Conservation (phyloP, 2,113 vertebrate species). For the Cryptotis parvus region DNA sequence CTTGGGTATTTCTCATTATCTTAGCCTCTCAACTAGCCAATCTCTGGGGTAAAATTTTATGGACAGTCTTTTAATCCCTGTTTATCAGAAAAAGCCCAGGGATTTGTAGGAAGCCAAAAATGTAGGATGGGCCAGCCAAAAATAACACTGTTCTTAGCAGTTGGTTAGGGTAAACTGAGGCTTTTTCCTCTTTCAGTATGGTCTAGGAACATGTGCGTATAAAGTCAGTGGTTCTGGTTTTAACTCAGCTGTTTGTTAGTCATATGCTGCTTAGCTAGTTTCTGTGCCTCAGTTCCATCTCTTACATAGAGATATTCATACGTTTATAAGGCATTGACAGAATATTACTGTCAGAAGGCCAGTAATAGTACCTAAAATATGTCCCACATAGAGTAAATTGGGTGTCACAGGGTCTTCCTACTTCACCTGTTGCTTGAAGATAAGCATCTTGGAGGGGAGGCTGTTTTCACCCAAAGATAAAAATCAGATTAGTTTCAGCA, state of each 20-base stretch:
- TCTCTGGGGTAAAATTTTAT: no score
- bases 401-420: background rate
- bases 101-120: no score
- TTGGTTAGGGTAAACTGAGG: no score
- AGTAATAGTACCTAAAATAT: background rate
- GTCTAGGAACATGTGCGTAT: background rate
- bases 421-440: background rate
- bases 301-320: background rate
- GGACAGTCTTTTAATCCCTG: no score
- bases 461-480: background rate
- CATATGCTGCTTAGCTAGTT: background rate
- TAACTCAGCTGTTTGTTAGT: background rate
- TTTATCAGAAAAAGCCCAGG: no score
- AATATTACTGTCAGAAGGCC: background rate
- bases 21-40: no score
- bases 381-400: background rate
- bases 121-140: no score
- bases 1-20: no score
- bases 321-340: conserved; percentile 10
- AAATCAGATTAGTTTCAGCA: conserved; percentile 26
- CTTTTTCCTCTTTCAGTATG: no score
- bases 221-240: background rate
- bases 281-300: background rate
- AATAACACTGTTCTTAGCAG: no score
- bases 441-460: no score